Base-by-base conservation (phyloP, 2,888 invertebrate species). In the Caenorhabditis macrosperma region DNA sequence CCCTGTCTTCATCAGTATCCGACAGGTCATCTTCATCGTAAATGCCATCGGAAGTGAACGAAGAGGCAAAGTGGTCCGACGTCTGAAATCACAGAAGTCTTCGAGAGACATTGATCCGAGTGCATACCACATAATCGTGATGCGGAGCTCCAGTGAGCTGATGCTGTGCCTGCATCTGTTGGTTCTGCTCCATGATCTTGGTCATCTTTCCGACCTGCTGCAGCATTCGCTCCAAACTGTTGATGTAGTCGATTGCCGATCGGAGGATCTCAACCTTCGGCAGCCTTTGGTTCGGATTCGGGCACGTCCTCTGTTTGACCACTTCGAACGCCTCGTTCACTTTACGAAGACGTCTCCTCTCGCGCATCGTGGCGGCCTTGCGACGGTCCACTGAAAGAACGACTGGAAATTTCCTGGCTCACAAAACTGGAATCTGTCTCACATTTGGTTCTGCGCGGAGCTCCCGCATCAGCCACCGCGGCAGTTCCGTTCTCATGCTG, bases 241-340 rank as follows among this genome's bases (percentile, higher is more conserved):
- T 97, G 85, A 98, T 98, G 91, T 98, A 97, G 89, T 97, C 97
- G 90, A 99, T 99, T 46, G 98, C 98, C 87, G 96, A 96, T 81
- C 97, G 93, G 41, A 99, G 93, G 84, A 99, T 98, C 92, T 99
- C 98, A 82, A 99, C 95, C 93, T 99, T 99, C 1, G 98, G 97
- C 87, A 99, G 93, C 67, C 98, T 93, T 89, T 98, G 98, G 90
- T 95, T 96, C 0, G 97, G 97, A 92, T 96, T 96, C 72, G 95
- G 95, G 88, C 97, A 95, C 0, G 98, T 96, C 68, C 97, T 93
- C 88, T 95, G 93, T 90, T 98, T 95, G 44, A 99, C 92, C 80
- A 95, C 94, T 92, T 99, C 98, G 91, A 98, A 99, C 0, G 98
- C 98, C 91, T 99, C 98, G 91, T 99, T 99, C 57, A 96, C 96